Evolutionary conservation across 2,888 invertebrate species (phyloP), one percentile per base, ranked within the genome.

Genomic region (Loripinus fragilis): DNA sequence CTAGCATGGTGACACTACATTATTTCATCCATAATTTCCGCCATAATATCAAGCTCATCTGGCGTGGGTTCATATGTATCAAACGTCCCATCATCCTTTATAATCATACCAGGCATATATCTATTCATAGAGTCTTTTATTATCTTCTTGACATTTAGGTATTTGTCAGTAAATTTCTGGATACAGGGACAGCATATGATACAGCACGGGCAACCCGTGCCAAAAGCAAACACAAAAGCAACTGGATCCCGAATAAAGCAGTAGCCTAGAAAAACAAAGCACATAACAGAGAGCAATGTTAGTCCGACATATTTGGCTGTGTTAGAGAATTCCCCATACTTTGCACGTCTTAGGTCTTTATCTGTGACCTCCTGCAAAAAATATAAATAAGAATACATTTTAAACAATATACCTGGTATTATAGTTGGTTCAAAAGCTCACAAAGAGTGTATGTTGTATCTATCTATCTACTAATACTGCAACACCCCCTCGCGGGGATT

Each of bases 191-290:
- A 79, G 67, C 82, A 83, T 23, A 88, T 67, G 20, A 88, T 30
- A 41, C 86, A 86, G 74, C 89, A 90, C 10, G 89, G 89, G 67
- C 88, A 88, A 5, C 88, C 88, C 1, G 85, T 83, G 35, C 85
- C 87, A 73, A 89, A 89, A n/a, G 87, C 85, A 35, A 88, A 80
- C 20, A 88, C 78, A 64, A 79, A 88, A 0, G 85, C 74, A 3
- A 86, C 71, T 3, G 89, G 89, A 71, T 88, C 87, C n/a, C 85
- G 81, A 17, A 87, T 73, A 72, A 88, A 87, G 65, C 87, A 88
- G 55, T 78, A 78, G 33, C 80, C 78, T 30, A 87, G 60, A n/a
- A 86, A 52, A 20, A 85, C 69, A 45, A 87, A 83, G 25, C 75
- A 38, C 10, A 73, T 42, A 12, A 87, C 88, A 2, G 80, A 78